Evolutionary conservation across 2,113 vertebrate genomes (phyloP).

Genomic region (Myodes glareolus): DNA sequence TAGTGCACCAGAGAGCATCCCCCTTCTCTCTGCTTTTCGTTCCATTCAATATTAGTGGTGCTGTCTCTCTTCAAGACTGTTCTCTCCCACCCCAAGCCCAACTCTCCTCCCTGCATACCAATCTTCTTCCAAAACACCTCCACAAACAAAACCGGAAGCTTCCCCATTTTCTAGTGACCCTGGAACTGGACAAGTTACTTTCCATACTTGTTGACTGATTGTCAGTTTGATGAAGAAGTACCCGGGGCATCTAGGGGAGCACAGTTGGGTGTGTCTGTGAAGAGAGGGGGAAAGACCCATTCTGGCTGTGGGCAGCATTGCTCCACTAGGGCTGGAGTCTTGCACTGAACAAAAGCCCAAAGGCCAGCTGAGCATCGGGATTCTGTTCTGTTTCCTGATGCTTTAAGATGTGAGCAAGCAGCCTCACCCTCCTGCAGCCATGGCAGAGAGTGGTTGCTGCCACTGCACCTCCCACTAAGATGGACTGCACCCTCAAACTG

Average conservation of each 20-base stretch:
- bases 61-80: background rate
- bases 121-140: background rate
- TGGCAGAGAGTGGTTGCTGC: no score
- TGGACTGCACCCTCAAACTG: background rate
- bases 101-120: background rate
- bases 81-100: no score
- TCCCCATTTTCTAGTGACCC: background rate
- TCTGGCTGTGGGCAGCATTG: background rate
- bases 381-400: background rate
- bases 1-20: background rate
- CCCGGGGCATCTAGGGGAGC: accelerated
- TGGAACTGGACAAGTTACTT: background rate
- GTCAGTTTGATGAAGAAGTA: background rate
- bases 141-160: background rate
- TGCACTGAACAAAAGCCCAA: background rate
- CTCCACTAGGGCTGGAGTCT: no score
- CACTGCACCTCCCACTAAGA: background rate
- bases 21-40: background rate
- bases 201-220: background rate
- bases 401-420: background rate
- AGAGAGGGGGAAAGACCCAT: background rate
- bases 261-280: background rate
- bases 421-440: background rate
- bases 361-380: background rate
- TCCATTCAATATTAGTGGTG: no score